Base-by-base conservation (phyloP, 2,888 invertebrate genomes). In the Physocephala rufipes region DNA sequence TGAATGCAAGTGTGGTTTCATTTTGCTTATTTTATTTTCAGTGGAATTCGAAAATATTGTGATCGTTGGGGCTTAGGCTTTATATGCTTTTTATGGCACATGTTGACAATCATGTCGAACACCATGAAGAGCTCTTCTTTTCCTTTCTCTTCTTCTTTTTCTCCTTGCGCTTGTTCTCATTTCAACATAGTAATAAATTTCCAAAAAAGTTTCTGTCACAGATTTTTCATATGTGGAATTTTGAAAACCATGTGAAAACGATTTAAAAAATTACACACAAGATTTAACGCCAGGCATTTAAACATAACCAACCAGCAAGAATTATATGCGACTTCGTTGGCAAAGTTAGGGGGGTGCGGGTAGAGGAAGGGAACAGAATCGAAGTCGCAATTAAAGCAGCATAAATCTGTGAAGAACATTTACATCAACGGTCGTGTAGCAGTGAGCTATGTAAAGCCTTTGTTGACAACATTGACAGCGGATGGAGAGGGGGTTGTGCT, bases 181-280 rank as follows among this genome's bases (percentile, higher is more conserved):
- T 82, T 83, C 82, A 84, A 77, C 82, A 78, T 76, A 73, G 71
- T 75, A 79, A 83, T 82, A 82, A 83, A 83, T 82, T 58, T 13
- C 58, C 7, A 2, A 19, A 36, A 30, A 67, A 69, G 73, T 75
- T 74, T 75, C 76, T 74, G 74, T 75, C 74, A 75, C 76, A 74
- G 77, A 77, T 78, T 77, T 77, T 75, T 68, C 73, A 67, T 73
- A 47, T 67, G 70, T 73, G 74, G 66, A 73, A 75, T 71, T 70
- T 72, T 68, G 72, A 72, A 70, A 78, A 76, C 77, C 82, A 84
- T 77, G 79, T 82, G 84, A 78, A 77, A 83, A 74, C 82, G 77
- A 82, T 84, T 83, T 79, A 58, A 65, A 45, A 24, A 67, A 67
- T 67, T 67, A 67, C 59, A 67, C 67, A 67, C 58, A 47, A 67